A percentile compares a stretch with the other conserved stretches of the same genome.
These are phyloP conservation scores for Bradypus variegatus DNA, from an alignment of 2,797 vertebrate species.

Conservation along the genomic window DNA sequence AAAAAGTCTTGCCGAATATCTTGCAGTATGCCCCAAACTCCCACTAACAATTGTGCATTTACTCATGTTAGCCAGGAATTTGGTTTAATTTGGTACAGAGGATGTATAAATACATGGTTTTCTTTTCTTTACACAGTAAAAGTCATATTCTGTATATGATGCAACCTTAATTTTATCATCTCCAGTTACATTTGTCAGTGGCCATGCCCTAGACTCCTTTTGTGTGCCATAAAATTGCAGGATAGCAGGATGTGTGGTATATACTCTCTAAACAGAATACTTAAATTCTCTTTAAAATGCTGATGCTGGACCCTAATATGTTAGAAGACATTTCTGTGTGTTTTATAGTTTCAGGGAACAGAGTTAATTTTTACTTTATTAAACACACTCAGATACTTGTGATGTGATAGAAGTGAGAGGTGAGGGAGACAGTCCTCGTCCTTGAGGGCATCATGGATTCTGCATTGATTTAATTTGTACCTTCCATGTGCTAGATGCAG, in stretches of 20 bases:
- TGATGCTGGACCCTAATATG: background rate
- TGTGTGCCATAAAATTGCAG: background rate
- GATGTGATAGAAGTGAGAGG: background rate
- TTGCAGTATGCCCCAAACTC: background rate
- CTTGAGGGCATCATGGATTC: background rate
- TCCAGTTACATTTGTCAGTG: fast-evolving
- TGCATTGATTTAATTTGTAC: background rate
- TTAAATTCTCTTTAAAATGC: background rate
- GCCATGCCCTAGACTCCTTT: no score
- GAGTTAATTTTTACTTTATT: background rate
- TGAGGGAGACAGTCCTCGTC: background rate
- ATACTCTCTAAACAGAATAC: background rate
- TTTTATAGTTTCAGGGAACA: background rate
- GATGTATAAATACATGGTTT: background rate
- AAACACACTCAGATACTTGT: background rate
- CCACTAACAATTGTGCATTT: fast-evolving
- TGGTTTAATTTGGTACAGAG: background rate
- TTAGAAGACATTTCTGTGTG: background rate
- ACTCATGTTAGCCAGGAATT: background rate
- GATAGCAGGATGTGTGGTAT: fast-evolving
- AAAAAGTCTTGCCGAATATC: background rate
- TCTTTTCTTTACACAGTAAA: background rate
- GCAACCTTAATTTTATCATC: background rate
- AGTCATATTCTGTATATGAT: fast-evolving
- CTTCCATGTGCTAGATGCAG: background rate